Conservation (phyloP, 2,888 invertebrate species). For the Mesodorylaimus sp. region DNA sequence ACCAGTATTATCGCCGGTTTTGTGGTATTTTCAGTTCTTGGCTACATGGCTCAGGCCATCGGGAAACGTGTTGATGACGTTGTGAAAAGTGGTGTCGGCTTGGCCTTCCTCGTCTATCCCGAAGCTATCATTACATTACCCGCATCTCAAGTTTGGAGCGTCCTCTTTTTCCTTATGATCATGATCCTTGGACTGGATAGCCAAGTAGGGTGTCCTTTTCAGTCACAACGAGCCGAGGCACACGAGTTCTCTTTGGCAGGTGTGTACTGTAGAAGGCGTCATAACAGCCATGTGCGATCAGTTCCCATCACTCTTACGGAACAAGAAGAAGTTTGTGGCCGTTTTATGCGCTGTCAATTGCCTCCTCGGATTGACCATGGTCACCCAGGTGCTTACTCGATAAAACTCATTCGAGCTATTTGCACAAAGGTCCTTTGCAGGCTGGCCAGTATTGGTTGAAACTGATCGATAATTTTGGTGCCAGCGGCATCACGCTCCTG, state of each 20-base stretch:
- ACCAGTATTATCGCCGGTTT: conserved; percentile 12
- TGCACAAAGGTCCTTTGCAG: conserved; percentile 36
- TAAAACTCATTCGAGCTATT: not conserved
- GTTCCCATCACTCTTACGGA: conserved; percentile 23
- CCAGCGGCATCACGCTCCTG: conserved; percentile 57
- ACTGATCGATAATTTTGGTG: conserved; percentile 66
- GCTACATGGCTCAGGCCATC: conserved; percentile 12
- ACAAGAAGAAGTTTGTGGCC: conserved; percentile 23
- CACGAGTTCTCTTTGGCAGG: conserved; percentile 20
- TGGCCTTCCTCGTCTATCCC: conserved; percentile 33
- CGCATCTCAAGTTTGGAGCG: conserved; percentile 29
- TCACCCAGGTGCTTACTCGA: conserved; percentile 21
- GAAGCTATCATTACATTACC: conserved; percentile 31
- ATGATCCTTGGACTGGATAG: conserved; percentile 25
- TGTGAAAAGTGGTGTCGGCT: conserved; percentile 30
- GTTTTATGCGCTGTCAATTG: conserved; percentile 24
- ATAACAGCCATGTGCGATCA: conserved; percentile 27
- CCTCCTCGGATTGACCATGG: conserved; percentile 26
- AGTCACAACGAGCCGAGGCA: no score
- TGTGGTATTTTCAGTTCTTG: conserved; percentile 14
- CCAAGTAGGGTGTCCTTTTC: no score
- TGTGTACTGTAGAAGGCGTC: conserved; percentile 30
- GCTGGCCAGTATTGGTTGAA: conserved; percentile 71
- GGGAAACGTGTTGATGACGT: conserved; percentile 17
- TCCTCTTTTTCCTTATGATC: conserved; percentile 30